Conservation (phyloP, 2,888 invertebrate genomes). For the Diploptera punctata region DNA sequence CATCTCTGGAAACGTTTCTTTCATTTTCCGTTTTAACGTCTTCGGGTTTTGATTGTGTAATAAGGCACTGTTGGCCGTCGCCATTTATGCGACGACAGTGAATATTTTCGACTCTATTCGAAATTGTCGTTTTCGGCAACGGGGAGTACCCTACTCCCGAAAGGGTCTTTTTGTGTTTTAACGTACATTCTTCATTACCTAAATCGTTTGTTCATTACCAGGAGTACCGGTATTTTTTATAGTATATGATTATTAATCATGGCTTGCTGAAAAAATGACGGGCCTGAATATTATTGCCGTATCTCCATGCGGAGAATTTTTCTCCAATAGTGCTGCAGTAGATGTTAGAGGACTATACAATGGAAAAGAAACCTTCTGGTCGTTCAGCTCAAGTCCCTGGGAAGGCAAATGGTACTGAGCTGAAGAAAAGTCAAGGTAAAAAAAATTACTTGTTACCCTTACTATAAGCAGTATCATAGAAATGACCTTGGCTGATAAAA, state of each 20-base stretch:
- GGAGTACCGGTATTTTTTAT: constrained; percentile 36
- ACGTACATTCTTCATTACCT: constrained; percentile 40
- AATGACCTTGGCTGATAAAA: background rate
- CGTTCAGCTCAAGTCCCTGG: constrained; percentile 71
- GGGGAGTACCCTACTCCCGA: constrained; percentile 59
- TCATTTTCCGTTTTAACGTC: no score
- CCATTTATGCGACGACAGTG: constrained; percentile 77
- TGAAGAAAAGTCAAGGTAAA: constrained; percentile 76
- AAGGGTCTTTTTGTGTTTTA: constrained; percentile 56
- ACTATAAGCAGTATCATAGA: background rate
- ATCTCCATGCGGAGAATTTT: constrained; percentile 76
- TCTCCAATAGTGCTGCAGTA: constrained; percentile 61
- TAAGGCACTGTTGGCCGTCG: constrained; percentile 58
- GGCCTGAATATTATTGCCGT: constrained; percentile 68
- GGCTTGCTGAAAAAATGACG: constrained; percentile 83
- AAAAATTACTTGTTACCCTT: background rate
- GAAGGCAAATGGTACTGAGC: constrained; percentile 75
- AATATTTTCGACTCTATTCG: constrained; percentile 53
- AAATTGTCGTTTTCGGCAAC: constrained; percentile 47
- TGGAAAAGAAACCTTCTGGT: constrained; percentile 80
- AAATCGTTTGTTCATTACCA: constrained; percentile 18
- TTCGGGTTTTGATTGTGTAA: constrained; percentile 18
- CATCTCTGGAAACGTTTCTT: no score
- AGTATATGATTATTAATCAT: constrained; percentile 56
- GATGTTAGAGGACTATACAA: constrained; percentile 66